Percentiles rank a stretch among this genome's conserved stretches.
Evolutionary conservation across 64 coral and sea anemone species (phyloP).

Genomic region (Montipora capricornis): DNA sequence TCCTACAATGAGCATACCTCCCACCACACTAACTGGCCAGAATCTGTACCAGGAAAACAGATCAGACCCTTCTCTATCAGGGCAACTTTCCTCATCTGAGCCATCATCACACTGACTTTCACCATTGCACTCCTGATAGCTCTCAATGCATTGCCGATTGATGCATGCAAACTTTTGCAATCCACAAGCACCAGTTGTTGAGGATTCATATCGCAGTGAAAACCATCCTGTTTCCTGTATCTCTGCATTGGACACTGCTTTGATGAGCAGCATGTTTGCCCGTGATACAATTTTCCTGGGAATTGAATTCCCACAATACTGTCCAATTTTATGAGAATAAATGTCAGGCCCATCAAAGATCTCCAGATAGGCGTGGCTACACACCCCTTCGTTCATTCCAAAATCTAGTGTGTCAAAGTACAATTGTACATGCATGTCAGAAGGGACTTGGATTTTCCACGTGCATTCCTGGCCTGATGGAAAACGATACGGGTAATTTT

Average conservation of each 20-base stretch:
- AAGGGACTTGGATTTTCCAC: conserved; percentile 88
- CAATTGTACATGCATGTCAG: conserved; percentile 68
- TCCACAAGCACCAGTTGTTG: conserved; percentile 61
- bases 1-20: conserved; percentile 84
- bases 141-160: conserved; percentile 72
- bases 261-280: conserved; percentile 66
- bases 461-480: conserved; percentile 73
- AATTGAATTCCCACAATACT: conserved; percentile 70
- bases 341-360: conserved; percentile 79
- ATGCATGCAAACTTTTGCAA: conserved; percentile 72
- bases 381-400: conserved; percentile 26
- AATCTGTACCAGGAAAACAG: conserved; percentile 83
- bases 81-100: conserved; percentile 86
- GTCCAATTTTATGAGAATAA: conserved; percentile 62
- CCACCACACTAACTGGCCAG: conserved; percentile 84
- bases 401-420: conserved; percentile 89
- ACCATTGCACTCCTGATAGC: conserved; percentile 55
- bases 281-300: conserved; percentile 75
- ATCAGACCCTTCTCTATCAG: conserved; percentile 32
- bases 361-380: conserved; percentile 72
- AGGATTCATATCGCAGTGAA: conserved; percentile 60
- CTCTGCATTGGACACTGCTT: conserved; percentile 47
- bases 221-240: conserved; percentile 82
- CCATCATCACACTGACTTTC: conserved; percentile 78
- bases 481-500: conserved; percentile 85